A percentile compares a stretch with the other conserved stretches of the same genome.
Evolutionary conservation across 2,888 invertebrate species (phyloP).

Genomic region (Lordiphosa andalusiaca): DNA sequence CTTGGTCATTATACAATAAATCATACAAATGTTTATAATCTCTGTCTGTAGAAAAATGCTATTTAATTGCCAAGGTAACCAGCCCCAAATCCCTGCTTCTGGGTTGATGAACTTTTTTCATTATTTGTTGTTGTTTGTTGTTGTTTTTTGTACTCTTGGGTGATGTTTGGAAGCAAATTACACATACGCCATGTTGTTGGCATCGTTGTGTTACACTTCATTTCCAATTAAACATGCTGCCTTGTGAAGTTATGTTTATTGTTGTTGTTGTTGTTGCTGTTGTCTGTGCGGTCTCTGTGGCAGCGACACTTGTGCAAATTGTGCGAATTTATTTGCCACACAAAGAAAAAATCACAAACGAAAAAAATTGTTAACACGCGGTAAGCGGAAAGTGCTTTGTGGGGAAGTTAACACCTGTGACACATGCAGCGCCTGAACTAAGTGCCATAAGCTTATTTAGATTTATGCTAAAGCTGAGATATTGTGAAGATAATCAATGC

Average conservation of each 20-base stretch:
- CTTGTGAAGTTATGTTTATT: slow-evolving; percentile 15
- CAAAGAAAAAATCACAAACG: slow-evolving; percentile 1
- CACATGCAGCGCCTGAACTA: slow-evolving; percentile 20
- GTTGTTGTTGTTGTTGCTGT: neutral
- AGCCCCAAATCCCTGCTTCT: slow-evolving; percentile 17
- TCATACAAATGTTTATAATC: slow-evolving; percentile 19
- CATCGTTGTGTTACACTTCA: slow-evolving; percentile 34
- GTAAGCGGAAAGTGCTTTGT: neutral
- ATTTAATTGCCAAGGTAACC: slow-evolving; percentile 43
- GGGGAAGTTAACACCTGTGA: slow-evolving; percentile 17
- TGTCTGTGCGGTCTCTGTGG: neutral
- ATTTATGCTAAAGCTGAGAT: slow-evolving; percentile 37
- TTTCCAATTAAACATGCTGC: slow-evolving; percentile 41
- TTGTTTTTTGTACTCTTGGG: neutral
- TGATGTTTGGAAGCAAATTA: slow-evolving; percentile 9
- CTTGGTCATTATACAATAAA: too few relatives aligned
- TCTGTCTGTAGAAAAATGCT: slow-evolving; percentile 14
- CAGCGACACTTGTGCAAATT: slow-evolving; percentile 26
- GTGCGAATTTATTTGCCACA: slow-evolving; percentile 9
- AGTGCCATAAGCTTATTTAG: slow-evolving; percentile 26
- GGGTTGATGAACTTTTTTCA: slow-evolving; percentile 36
- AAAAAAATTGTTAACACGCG: neutral
- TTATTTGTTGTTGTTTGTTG: neutral
- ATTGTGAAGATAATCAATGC: slow-evolving; percentile 11
- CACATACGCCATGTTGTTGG: slow-evolving; percentile 36